A percentile compares a stretch with the other conserved stretches of the same genome.
These are phyloP conservation scores for Mesitornis unicolor DNA, from an alignment of 2,113 vertebrate species.

Conservation along the genomic window DNA sequence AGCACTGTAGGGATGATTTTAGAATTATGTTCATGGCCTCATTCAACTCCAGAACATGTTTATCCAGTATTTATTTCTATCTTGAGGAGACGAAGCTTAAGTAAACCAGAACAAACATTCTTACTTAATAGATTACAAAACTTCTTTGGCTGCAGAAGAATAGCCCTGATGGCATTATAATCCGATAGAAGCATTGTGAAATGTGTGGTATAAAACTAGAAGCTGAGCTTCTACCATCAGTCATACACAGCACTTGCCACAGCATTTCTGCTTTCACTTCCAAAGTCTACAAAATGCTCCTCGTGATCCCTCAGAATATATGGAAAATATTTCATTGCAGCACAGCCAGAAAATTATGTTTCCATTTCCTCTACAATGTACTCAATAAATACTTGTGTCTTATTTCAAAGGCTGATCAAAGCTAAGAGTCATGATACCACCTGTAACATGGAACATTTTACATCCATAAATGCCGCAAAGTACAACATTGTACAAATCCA, in stretches of 20 bases:
- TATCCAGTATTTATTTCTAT: background rate
- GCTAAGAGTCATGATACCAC: background rate
- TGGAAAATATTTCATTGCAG: slow-evolving; percentile 26
- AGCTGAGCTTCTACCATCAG: background rate
- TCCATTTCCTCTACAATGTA: slow-evolving; percentile 1
- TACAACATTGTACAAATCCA: background rate
- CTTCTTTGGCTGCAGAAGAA: background rate
- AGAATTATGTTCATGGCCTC: background rate
- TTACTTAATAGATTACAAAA: background rate
- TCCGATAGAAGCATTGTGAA: background rate
- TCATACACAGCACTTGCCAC: background rate
- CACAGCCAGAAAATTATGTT: background rate
- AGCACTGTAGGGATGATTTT: background rate
- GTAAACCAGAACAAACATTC: background rate
- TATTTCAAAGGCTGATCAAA: slow-evolving; percentile 28
- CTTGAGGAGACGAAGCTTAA: background rate
- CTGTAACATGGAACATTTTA: background rate
- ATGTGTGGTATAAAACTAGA: background rate
- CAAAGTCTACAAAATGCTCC: background rate
- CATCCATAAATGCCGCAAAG: background rate
- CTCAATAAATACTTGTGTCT: slow-evolving; percentile 9
- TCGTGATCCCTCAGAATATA: background rate
- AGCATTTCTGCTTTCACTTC: background rate
- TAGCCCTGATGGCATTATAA: background rate
- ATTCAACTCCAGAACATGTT: background rate